phyloP scores from a whole-genome alignment of 1,140 invertebrate species.

The Fopius arisanus region DNA sequence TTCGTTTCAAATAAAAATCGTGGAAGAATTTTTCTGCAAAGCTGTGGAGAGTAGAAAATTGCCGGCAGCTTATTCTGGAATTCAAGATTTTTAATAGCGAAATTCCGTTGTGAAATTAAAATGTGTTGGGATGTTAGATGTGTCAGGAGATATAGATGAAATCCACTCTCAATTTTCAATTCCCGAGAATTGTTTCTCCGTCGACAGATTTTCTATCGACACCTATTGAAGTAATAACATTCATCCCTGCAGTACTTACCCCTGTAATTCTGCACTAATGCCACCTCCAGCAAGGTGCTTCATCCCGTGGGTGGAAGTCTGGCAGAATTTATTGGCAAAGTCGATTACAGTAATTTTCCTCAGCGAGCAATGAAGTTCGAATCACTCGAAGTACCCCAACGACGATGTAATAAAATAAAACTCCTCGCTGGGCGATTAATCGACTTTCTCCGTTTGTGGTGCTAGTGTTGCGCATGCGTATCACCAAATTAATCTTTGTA shows the following conservation, averaged over 20 bases:
- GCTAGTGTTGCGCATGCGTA: not conserved
- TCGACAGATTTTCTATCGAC: not conserved
- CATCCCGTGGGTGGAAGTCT: not conserved
- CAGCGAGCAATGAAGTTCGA: conserved; percentile 27
- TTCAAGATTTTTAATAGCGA: no score
- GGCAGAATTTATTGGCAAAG: conserved; percentile 25
- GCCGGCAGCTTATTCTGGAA: no score
- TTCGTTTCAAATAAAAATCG: no score
- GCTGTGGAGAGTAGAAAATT: no score
- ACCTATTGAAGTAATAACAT: conserved; percentile 8
- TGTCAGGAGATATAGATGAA: no score
- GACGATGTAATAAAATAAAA: conserved; percentile 25
- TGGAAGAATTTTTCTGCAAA: no score
- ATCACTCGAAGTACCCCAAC: conserved; percentile 18
- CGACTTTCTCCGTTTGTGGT: conserved; percentile 16
- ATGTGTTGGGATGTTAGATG: no score
- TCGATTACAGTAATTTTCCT: conserved; percentile 28
- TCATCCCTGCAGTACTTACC: conserved; percentile 13
- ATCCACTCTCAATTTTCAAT: no score
- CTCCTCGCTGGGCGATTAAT: conserved; percentile 15
- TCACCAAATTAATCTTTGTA: not conserved
- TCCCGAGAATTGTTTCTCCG: not conserved
- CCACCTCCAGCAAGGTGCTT: not conserved
- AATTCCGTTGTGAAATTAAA: no score
- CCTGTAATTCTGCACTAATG: conserved; percentile 15